These are phyloP conservation scores for Cephalopachus bancanus DNA, from an alignment of 2,797 vertebrate genomes.

Conservation along the genomic window DNA sequence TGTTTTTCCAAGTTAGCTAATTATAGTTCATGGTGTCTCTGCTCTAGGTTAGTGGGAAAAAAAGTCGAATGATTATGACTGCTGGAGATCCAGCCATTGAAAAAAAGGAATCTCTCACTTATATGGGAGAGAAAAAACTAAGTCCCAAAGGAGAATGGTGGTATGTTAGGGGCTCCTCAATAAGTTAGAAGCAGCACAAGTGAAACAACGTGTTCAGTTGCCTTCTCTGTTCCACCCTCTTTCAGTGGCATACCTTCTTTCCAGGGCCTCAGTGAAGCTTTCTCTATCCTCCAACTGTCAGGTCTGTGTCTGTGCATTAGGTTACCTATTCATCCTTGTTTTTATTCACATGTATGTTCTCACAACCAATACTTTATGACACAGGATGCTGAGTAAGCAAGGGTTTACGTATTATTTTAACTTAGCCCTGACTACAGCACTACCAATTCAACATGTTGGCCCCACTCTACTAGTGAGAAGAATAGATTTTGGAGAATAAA, in stretches of 20 bases:
- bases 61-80: not conserved
- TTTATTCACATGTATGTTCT: not conserved
- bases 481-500: not conserved
- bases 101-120: not conserved
- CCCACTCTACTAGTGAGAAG: not conserved
- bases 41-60: not conserved
- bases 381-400: not conserved
- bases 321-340: not conserved
- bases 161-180: rapidly evolving
- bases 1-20: conserved; percentile 46
- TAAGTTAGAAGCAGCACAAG: not conserved
- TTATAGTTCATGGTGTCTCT: not conserved
- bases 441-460: not conserved
- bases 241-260: no score
- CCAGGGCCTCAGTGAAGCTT: not conserved
- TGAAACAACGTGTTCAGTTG: not conserved
- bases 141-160: not conserved
- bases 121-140: not conserved
- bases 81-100: not conserved
- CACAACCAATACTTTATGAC: not conserved
- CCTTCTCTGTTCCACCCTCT: not conserved
- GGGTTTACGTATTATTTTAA: not conserved
- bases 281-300: not conserved
- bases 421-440: not conserved
- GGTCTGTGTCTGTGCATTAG: not conserved